Evolutionary conservation across 2,113 vertebrate species (phyloP).

Genomic region (Cettia cetti): DNA sequence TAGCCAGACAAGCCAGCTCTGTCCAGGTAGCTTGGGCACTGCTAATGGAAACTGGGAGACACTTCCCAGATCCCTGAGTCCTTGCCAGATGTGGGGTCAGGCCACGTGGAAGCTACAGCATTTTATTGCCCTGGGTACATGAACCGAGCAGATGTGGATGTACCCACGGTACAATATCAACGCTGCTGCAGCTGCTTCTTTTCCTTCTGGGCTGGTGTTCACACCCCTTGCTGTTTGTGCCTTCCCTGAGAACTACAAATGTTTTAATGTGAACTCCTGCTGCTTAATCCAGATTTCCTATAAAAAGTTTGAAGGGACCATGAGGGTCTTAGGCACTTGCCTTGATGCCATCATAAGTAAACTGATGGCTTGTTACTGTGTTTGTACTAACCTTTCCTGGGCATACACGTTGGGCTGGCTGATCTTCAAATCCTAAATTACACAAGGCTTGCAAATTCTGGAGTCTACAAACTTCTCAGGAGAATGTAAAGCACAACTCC

Average conservation of each 20-base stretch:
- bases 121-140: background rate
- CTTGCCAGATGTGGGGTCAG: background rate
- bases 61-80: background rate
- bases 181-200: background rate
- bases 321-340: background rate
- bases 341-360: background rate
- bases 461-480: background rate
- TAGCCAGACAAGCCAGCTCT: background rate
- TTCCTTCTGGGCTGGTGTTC: background rate
- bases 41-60: background rate
- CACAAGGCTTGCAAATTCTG: background rate
- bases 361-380: background rate
- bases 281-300: background rate
- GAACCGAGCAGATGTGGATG: background rate
- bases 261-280: background rate
- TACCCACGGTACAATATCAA: background rate
- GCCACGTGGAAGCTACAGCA: background rate
- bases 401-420: rapidly evolving
- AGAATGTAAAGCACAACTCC: background rate
- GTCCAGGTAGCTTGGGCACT: background rate
- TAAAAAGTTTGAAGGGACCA: background rate
- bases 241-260: background rate
- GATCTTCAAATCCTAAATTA: background rate
- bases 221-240: background rate
- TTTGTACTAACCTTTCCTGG: background rate